phyloP scores from a whole-genome alignment of 2,888 invertebrate genomes.

The Tortricodes alternella region DNA sequence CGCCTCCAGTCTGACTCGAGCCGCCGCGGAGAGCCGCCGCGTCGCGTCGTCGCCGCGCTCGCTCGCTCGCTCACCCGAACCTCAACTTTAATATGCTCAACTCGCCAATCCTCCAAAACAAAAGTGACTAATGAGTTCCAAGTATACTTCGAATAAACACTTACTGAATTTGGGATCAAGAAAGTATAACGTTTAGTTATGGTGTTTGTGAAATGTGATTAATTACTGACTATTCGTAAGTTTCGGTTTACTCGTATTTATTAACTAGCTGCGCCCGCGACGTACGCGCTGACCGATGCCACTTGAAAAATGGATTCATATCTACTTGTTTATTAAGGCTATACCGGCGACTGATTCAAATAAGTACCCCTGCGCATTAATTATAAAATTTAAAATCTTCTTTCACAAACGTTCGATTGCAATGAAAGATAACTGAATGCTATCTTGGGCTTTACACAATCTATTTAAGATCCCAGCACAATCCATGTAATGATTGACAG shows the following conservation, averaged over 20 bases:
- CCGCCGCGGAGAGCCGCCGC: slow-evolving; percentile 46
- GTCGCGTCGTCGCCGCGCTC: slow-evolving; percentile 43
- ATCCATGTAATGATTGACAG: too few species aligned
- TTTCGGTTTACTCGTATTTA: slow-evolving; percentile 33
- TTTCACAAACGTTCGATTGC: too few species aligned
- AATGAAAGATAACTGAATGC: too few species aligned
- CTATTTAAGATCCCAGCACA: too few species aligned
- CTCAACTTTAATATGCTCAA: slow-evolving; percentile 69
- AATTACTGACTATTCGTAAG: slow-evolving; percentile 52
- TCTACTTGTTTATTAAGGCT: too few species aligned
- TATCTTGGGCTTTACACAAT: too few species aligned
- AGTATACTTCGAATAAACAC: slow-evolving; percentile 1
- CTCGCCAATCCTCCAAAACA: slow-evolving; percentile 50
- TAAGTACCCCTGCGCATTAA: too few species aligned
- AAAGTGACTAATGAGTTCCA: slow-evolving; percentile 58
- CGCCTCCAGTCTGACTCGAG: slow-evolving; percentile 54
- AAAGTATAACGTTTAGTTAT: slow-evolving; percentile 39
- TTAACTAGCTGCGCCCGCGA: too few species aligned
- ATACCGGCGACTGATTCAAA: too few species aligned
- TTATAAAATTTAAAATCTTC: too few species aligned
- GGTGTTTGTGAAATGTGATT: slow-evolving; percentile 74
- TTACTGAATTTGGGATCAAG: slow-evolving; percentile 60
- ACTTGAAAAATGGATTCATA: too few species aligned
- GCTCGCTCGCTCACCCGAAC: slow-evolving; percentile 42
- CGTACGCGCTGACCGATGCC: too few species aligned